Evolutionary conservation across 2,888 invertebrate genomes (phyloP), one percentile per base, ranked within the genome.

Genomic region (Drosophila mettleri): DNA sequence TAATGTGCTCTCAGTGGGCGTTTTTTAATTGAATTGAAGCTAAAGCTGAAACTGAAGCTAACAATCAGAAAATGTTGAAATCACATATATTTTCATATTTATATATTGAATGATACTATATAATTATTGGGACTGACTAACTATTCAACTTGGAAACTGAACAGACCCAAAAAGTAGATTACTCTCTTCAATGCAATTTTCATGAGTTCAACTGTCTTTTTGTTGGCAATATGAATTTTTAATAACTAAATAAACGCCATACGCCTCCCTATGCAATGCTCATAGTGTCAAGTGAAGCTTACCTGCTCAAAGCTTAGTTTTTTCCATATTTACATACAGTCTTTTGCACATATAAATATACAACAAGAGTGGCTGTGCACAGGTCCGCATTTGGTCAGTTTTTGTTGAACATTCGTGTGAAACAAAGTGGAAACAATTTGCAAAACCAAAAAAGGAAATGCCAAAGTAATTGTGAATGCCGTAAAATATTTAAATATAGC

Each of bases 21-120:
- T 83, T 61, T 86, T 88, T 69, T 86, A 83, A 83, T 83, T 83
- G 83, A 83, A 88, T 82, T 66, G 75, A 45, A 2, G 52, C 54
- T 62, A 63, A 61, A 48, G 60, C 67, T 22, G 22, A 24, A 27
- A 67, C 72, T 27, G 31, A 31, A 69, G 62, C 66, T 43, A 65
- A 27, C 46, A 57, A 55, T 43, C 79, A 45, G 58, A 69, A 63
- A 64, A 82, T 80, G 83, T 76, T 63, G 86, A 86, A 79, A 83
- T 66, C 72, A 59, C 75, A 72, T 65, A 65, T 60, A 41, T 51
- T 73, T 60, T 65, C 36, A 31, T 58, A 64, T 67, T 62, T 65
- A 43, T 54, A 60, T 38, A 33, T 51, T 29, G 12, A n/a, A 7
- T n/a, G 1, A 2, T n/a, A n/a, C n/a, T n/a, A 2, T 41, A 39